Evolutionary conservation across 2,113 vertebrate genomes (phyloP), one percentile per base, ranked within the genome.

Genomic region (Cricetomys ansorgei): DNA sequence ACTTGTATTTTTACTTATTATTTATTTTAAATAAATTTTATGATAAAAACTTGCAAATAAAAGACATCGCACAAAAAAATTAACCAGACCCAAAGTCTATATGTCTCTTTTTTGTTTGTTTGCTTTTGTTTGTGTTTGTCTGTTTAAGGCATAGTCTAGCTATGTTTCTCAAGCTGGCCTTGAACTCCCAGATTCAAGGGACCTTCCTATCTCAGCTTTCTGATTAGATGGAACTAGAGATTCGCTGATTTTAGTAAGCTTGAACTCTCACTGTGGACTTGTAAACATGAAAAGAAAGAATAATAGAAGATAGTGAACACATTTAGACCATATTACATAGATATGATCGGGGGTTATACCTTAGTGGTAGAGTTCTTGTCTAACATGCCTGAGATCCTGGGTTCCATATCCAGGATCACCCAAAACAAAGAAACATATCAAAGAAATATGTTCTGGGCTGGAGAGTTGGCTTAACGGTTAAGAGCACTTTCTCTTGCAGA

Each of bases 241-340:
- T 3, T 19, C 57, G 25, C 53, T 88, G 37, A n/a, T 59, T 40
- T 95, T 94, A 79, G 87, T 79, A 92, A 94, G 12, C 8, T 94
- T 96, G 92, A 88, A 94, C 27, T 91, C 53, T 62, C 70, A 11
- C 10, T 86, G 43, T 34, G 10, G 37, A 43, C 27, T 67, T 94
- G 29, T 23, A 55, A 29, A 94, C 37, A 72, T 79, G 59, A 95
- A 94, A 91, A 37, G 84, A 96, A 55, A 95, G 23, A 85, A 91
- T 4, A 89, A 86, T 67, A 79, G 9, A 67, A 62, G 64, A 85
- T 37, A 94, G 17, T 91, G 73, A 94, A 84, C 72, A 94, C 57
- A 88, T 70, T 81, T 86, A 96, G 57, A 92, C 48, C 23, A 6
- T 40, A 59, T 88, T 50, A 62, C 21, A 1, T 57, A 69, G 92